Conservation (phyloP, 2,888 invertebrate species). For the Elgonia sp. region DNA sequence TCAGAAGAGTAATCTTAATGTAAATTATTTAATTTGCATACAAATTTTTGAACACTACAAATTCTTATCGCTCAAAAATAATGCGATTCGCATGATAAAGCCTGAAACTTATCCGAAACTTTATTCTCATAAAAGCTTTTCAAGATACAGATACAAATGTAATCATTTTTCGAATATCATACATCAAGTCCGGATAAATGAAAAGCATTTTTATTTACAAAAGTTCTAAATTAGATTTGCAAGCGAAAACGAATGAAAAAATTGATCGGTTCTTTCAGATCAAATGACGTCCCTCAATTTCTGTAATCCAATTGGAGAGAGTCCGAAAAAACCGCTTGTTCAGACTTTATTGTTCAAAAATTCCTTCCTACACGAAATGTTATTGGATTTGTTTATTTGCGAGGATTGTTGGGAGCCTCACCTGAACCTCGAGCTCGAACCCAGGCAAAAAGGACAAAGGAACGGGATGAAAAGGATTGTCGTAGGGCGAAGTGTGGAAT, state of each 20-base stretch:
- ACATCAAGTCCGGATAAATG: no score
- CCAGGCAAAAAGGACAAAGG: conserved; percentile 93
- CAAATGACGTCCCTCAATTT: conserved; percentile 41
- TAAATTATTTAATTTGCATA: not conserved
- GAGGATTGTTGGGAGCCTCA: conserved; percentile 84
- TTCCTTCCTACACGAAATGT: conserved; percentile 36
- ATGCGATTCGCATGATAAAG: not conserved
- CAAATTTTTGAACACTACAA: not conserved
- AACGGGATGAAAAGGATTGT: conserved; percentile 93
- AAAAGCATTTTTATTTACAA: not conserved
- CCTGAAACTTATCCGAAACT: not conserved
- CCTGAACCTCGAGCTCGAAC: conserved; percentile 94
- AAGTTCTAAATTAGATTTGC: not conserved
- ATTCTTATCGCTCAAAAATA: not conserved
- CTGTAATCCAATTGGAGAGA: conserved; percentile 37
- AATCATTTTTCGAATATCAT: not conserved
- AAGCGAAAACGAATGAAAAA: conserved; percentile 6
- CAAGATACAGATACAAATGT: not conserved
- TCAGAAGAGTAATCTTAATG: no score
- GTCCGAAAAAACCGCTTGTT: conserved; percentile 22
- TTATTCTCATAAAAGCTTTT: not conserved
- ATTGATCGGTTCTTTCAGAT: conserved; percentile 31
- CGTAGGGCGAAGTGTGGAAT: conserved; percentile 94
- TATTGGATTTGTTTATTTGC: conserved; percentile 66
- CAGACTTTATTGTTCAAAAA: conserved; percentile 46